These are phyloP conservation scores for Tragulus kanchil DNA, from an alignment of 2,113 vertebrate genomes.

Conservation along the genomic window DNA sequence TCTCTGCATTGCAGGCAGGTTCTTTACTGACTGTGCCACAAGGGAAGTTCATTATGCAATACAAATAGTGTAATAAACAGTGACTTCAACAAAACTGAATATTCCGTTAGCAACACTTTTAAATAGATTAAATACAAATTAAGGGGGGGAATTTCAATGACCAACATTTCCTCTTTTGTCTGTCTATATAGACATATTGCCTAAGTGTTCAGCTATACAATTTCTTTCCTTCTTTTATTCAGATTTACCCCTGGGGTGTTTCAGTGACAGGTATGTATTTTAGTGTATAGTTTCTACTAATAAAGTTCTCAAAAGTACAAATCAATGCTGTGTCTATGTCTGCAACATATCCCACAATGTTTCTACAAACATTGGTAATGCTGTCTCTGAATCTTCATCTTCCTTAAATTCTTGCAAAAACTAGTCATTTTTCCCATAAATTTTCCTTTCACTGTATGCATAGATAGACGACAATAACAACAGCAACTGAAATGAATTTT, in stretches of 20 bases:
- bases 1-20: too few species aligned
- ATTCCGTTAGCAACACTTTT: conserved; percentile 67
- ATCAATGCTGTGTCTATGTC: neutral
- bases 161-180: conserved; percentile 75
- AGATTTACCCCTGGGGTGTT: conserved; percentile 73
- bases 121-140: conserved; percentile 70
- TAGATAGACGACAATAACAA: conserved; percentile 33
- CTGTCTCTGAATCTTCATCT: conserved; percentile 56
- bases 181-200: conserved; percentile 73
- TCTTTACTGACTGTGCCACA: too few species aligned
- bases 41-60: too few species aligned
- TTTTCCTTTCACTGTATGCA: conserved; percentile 55
- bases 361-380: conserved; percentile 33
- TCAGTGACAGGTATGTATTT: conserved; percentile 67
- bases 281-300: conserved; percentile 64
- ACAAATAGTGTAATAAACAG: neutral
- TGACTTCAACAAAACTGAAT: conserved; percentile 5
- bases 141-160: conserved; percentile 75
- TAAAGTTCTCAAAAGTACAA: conserved; percentile 69
- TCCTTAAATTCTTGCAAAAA: conserved; percentile 54
- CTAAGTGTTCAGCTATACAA: conserved; percentile 78
- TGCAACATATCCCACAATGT: conserved; percentile 40
- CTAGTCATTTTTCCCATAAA: neutral
- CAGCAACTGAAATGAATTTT: conserved; percentile 61
- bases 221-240: conserved; percentile 72